Base-by-base conservation (phyloP, 2,113 vertebrate genomes). In the Coreoperca whiteheadi region DNA sequence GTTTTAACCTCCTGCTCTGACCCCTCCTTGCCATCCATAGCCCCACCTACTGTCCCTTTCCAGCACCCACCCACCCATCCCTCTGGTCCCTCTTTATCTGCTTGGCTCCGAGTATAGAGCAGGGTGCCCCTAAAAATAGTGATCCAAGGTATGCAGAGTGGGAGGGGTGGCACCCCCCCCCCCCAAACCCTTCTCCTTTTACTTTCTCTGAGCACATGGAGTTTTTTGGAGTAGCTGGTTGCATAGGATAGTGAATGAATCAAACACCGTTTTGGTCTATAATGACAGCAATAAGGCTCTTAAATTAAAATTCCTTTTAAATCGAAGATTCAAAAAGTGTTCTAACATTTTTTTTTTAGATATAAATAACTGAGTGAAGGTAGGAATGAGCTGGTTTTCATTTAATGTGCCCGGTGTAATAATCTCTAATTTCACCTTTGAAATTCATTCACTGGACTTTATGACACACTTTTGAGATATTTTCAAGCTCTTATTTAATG, bases 51-150 rank as follows among this genome's bases (percentile, higher is more conserved):
- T 69, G 75, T 89, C 77, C 54, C 59, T 75, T 53, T 83, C 72
- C 65, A 28, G 57, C 70, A 4, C 64, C 77, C 76, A n/a, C 76
- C 39, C 84, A 66, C 37, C 78, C 60, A 34, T 41, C 39, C 39
- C 78, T 37, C 57, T 51, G 66, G 32, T 85, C 79, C 32, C 32
- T 84, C 76, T 91, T 92, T 95, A 92, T 95, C 93, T 91, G 73
- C 73, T 86, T 77, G 64, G 83, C 90, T 88, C 67, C n/a, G 71
- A 72, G 53, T 74, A 82, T 68, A 66, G 80, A 74, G 66, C 77
- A 51, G 85, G 77, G 66, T 41, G 60, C 57, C 84, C 81, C 94
- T 95, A 95, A 94, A 95, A 94, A 95, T 95, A 96, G 93, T 79
- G 71, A 64, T 46, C 41, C 25, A 65, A 77, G 91, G 91, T 89